Evolutionary conservation across 2,888 invertebrate genomes (phyloP).

Genomic region (Tenthredo notha): DNA sequence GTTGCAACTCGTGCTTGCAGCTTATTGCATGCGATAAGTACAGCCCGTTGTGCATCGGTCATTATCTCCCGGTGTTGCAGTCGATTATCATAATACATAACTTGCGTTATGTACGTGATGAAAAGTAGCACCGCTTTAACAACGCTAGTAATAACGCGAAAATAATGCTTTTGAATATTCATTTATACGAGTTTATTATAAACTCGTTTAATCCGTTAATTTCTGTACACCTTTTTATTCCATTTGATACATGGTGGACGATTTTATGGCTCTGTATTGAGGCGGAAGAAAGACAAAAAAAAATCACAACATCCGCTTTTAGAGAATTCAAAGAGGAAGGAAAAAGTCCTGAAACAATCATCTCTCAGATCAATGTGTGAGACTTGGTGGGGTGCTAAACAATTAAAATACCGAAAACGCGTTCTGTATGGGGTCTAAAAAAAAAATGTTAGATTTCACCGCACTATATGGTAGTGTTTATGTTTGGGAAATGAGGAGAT

Average conservation of each 20-base stretch:
- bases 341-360: too few species aligned
- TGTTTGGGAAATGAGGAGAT: too few species aligned
- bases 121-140: not conserved
- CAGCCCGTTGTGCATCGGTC: not conserved
- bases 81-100: constrained; percentile 17
- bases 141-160: not conserved
- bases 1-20: not conserved
- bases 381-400: too few species aligned
- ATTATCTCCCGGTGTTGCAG: not conserved
- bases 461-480: too few species aligned
- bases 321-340: too few species aligned
- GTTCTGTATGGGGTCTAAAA: too few species aligned
- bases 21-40: constrained; percentile 7
- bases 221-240: not conserved
- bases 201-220: not conserved
- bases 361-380: too few species aligned
- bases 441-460: too few species aligned
- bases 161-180: not conserved
- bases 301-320: too few species aligned
- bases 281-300: too few species aligned
- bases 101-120: not conserved
- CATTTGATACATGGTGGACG: not conserved
- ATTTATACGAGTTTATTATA: not conserved
- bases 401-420: too few species aligned
- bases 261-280: too few species aligned